Evolutionary conservation across 2,113 vertebrate genomes (phyloP), one percentile per base, ranked within the genome.

Genomic region (Conger conger): DNA sequence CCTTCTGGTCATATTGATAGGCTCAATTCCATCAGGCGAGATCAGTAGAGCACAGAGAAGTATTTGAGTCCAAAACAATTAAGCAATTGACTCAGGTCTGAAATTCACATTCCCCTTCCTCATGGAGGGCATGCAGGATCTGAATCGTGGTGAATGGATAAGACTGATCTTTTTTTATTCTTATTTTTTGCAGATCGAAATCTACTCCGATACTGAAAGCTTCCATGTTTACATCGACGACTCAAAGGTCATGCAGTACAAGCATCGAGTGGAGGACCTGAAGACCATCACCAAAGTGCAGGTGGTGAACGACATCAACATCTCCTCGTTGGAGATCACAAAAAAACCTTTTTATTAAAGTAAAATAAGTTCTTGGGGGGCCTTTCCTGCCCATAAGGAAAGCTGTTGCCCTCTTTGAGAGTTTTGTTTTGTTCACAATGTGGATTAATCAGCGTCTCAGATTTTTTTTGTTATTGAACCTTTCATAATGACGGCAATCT

Each of bases 211-310:
- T 1, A 80, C 88, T 0, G 94, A 95, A 68, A 89, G 93, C 89
- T 96, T 97, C 89, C 94, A 96, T 1, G 82, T 96, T 86, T 95
- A 93, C 16, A 89, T 95, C 0, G 88, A 95, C 30, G 93, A 95
- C 63, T 91, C 87, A 83, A 94, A 94, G 86, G 91, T 95, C 38
- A 88, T 96, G 40, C 94, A 95, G 86, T 96, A 94, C 33, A 94
- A 93, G 7, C 95, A 96, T 77, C 91, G 94, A 0, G 91, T 94
- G 79, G 91, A 93, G 81, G 92, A 93, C 0, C 95, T 97, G 84
- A 91, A 93, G 0, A 86, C 91, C 57, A 87, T 96, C 91, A 96
- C 91, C 82, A 94, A 95, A 82, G 88, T 96, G 73, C 95, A 94
- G 87, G 94, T 96, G 82, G 90, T 94, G 45, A 92, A 95, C 0